Conservation (phyloP, 2,888 invertebrate species). For the Meganola albula region DNA sequence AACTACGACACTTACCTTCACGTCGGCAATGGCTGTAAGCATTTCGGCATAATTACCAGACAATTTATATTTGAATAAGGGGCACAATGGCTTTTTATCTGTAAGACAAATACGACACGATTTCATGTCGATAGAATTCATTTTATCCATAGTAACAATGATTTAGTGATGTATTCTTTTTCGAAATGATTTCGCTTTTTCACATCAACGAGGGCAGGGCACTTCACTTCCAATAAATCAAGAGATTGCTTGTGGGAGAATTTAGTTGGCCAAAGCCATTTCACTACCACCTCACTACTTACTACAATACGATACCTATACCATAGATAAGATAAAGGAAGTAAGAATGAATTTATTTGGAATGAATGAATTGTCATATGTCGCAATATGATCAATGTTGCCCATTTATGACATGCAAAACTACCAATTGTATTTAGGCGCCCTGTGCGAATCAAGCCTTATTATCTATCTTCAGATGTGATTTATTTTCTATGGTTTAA, state of each 20-base stretch:
- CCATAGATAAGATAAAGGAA: conserved; percentile 28
- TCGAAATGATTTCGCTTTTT: conserved; percentile 35
- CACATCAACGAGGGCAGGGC: conserved; percentile 25
- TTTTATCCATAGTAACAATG: no score
- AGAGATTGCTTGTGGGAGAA: conserved; percentile 23
- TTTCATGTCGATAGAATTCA: conserved; percentile 48
- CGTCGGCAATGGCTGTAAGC: conserved; percentile 70
- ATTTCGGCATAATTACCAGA: conserved; percentile 75
- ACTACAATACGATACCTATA: no score
- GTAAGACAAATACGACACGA: conserved; percentile 68
- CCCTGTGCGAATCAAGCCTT: no score
- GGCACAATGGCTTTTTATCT: conserved; percentile 61
- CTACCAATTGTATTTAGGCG: no score
- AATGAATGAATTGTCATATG: no score
- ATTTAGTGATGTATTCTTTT: no score
- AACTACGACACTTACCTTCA: conserved; percentile 49
- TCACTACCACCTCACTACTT: conserved; percentile 29
- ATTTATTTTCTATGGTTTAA: no score
- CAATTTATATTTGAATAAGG: conserved; percentile 65
- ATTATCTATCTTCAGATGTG: no score
- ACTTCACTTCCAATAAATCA: conserved; percentile 29
- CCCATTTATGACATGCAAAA: no score
- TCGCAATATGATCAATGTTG: no score
- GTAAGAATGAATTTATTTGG: no score
- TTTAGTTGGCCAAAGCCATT: conserved; percentile 12